Conservation (phyloP, 2,888 invertebrate genomes). For the Blera fallax region DNA sequence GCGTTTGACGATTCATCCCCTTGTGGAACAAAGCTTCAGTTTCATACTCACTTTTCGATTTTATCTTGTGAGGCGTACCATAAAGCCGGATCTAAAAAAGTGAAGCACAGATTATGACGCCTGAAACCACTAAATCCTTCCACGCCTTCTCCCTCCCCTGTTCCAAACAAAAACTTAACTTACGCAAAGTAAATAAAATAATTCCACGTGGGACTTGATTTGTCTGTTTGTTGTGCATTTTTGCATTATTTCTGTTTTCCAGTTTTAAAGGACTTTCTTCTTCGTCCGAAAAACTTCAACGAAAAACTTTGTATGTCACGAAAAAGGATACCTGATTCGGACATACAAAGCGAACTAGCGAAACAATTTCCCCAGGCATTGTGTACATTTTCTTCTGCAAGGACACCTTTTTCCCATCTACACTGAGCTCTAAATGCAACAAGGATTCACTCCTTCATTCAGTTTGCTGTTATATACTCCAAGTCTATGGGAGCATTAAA, state of each 20-base stretch:
- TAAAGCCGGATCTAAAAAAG: no score
- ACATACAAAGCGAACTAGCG: conserved; percentile 8
- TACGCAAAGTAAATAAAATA: not conserved
- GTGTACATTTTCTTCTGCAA: not conserved
- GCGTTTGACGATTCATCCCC: no score
- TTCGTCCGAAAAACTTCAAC: not conserved
- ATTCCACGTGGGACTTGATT: conserved; percentile 11
- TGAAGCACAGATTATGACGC: no score
- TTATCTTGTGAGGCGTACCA: no score
- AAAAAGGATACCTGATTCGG: conserved; percentile 17
- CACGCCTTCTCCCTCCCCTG: no score
- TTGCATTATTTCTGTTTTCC: not conserved
- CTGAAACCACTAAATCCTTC: no score
- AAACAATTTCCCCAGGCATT: conserved; percentile 35
- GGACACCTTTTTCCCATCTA: not conserved
- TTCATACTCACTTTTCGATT: no score
- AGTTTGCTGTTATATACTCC: not conserved
- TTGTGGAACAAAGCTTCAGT: no score
- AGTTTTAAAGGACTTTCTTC: not conserved
- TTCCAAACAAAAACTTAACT: not conserved
- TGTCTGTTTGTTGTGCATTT: conserved; percentile 15
- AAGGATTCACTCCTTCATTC: conserved; percentile 21
- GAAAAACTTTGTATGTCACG: not conserved
- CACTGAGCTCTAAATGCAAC: conserved; percentile 30
- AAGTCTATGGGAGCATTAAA: conserved; percentile 9